Evolutionary conservation across 35 echinoderm and acorn worm genomes (phyloP).

Genomic region (Heliocidaris tuberculata): DNA sequence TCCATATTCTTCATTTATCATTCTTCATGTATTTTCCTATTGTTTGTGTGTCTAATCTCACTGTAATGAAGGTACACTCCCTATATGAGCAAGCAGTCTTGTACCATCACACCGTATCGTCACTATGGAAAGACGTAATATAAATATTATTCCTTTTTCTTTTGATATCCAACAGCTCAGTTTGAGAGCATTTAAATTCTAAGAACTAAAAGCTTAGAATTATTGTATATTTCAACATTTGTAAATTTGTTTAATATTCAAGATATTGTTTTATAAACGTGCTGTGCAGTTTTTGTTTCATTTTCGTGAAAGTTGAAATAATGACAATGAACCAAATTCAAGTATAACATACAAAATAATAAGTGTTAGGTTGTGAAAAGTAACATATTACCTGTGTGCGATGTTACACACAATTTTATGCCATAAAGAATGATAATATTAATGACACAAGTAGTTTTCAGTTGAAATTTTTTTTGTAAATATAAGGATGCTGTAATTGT

Average conservation of each 20-base stretch:
- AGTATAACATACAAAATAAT: too few species aligned
- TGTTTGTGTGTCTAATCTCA: neutral
- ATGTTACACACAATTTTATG: too few species aligned
- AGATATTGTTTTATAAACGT: neutral
- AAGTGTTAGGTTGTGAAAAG: too few species aligned
- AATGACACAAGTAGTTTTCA: too few species aligned
- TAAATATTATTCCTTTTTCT: neutral
- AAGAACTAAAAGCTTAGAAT: neutral
- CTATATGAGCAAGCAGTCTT: slow-evolving; percentile 15
- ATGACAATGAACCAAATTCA: too few species aligned
- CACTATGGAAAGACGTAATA: slow-evolving; percentile 15
- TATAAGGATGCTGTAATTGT: too few species aligned
- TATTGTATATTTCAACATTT: neutral
- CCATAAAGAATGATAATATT: too few species aligned
- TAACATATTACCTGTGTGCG: too few species aligned
- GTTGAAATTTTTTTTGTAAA: too few species aligned
- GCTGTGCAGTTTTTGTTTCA: neutral
- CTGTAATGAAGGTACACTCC: neutral
- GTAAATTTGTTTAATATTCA: neutral
- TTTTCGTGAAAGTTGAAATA: neutral
- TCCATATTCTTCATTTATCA: neutral
- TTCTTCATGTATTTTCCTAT: neutral
- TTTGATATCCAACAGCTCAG: neutral
- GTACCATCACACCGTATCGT: neutral
- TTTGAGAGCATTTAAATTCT: neutral